Base-by-base conservation (phyloP, 1,140 invertebrate genomes). In the Neodiprion lecontei region DNA sequence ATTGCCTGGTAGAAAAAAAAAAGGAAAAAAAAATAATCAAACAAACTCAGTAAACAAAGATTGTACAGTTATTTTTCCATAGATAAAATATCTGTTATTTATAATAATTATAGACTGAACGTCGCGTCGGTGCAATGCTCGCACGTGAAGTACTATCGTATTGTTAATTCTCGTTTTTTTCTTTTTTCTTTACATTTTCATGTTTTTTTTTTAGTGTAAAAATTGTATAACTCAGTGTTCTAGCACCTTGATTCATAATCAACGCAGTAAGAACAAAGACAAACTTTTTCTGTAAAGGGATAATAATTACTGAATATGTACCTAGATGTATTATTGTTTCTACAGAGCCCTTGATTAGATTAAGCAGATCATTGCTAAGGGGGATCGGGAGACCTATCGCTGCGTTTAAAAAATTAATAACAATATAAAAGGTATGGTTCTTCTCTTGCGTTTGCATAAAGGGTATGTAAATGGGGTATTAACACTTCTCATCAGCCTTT, bases 1-100 rank as follows among this genome's bases (percentile, higher is more conserved):
- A 23, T 69, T 23, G 67, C 12, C 67, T 23, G 21, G 14, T 69
- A 69, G 71, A 72, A 73, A 74, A 76, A 48, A 53, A 67, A 69
- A 70, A 48, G 17, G 65, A 73, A 73, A 70, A 65, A 48, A 72
- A 40, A 40, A 40, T 40, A 40, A 40, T 40, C 28, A 40, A 40
- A 40, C 74, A 49, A n/a, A 75, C 69, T 48, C 67, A 47, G 23
- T 23, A 23, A 23, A 61, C n/a, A 61, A 61, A 61, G 11, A 61
- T 61, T 61, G 9, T 61, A 61, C n/a, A 61, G 53, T 7, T 61
- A 61, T 61, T 61, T 61, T 61, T 61, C 28, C 28, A 40, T 40
- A 40, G 28, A 40, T 40, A 40, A 40, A 40, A 4, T 61, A n/a
- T 61, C 53, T 61, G 11, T 61, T 61, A 14, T 61, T 61, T 61